These are phyloP conservation scores for Pinna nobilis DNA, from an alignment of 1,140 invertebrate genomes.

Conservation along the genomic window DNA sequence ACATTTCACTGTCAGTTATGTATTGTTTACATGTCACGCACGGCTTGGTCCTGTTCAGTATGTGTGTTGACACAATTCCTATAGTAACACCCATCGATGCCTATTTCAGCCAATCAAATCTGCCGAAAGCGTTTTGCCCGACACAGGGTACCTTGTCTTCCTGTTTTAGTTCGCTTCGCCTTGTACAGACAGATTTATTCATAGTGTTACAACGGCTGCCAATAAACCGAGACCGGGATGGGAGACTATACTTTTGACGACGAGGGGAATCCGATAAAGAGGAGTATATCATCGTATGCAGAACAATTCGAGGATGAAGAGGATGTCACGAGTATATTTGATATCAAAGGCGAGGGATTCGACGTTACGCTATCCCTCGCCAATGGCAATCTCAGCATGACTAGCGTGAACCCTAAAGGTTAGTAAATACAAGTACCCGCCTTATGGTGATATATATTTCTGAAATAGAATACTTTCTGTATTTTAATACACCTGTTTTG, in stretches of 20 bases:
- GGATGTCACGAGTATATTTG: constrained; percentile 55
- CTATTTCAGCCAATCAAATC: constrained; percentile 30
- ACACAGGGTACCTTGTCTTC: too few species aligned
- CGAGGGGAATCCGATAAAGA: constrained; percentile 48
- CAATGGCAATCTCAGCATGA: constrained; percentile 44
- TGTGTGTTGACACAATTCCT: constrained; percentile 40
- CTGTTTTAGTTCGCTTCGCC: too few species aligned
- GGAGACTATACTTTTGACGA: constrained; percentile 57
- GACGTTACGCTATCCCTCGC: constrained; percentile 53
- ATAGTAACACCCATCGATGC: constrained; percentile 9
- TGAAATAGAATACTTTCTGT: too few species aligned
- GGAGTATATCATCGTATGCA: constrained; percentile 3
- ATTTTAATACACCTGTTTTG: too few species aligned
- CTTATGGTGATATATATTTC: not conserved
- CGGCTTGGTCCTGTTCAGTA: not conserved
- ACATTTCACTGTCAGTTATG: too few species aligned
- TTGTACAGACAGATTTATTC: too few species aligned
- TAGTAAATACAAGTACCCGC: not conserved
- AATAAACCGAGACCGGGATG: too few species aligned
- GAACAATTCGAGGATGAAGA: constrained; percentile 38
- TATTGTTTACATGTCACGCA: not conserved
- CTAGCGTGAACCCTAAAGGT: constrained; percentile 45
- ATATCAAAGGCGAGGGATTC: constrained; percentile 55
- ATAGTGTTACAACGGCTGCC: too few species aligned
- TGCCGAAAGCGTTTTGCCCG: too few species aligned